Evolutionary conservation across 2,888 invertebrate genomes (phyloP), one percentile per base, ranked within the genome.

Genomic region (Amphipoea oculea): DNA sequence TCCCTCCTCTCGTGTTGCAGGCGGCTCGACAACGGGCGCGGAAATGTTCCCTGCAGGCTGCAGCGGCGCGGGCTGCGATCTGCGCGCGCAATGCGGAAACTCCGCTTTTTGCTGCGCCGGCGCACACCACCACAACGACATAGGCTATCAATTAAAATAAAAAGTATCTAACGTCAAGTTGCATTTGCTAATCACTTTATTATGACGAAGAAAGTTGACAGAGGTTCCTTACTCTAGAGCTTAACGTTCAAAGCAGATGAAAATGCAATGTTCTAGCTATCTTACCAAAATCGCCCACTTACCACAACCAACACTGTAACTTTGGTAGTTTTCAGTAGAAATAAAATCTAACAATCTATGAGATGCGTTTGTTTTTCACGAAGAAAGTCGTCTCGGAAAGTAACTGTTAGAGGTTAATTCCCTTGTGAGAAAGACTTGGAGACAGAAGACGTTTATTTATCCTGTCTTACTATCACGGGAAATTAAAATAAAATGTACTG

Each of bases 61-160:
- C 92, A 91, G 86, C 84, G 87, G 89, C 83, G 89, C 89, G 83
- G 84, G 82, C 86, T 83, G 82, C 88, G 89, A 82, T 85, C 88
- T 82, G 85, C 74, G 85, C 87, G 89, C 86, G 93, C 95, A 93
- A 95, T 94, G 94, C 95, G 95, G 95, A 95, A 95, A 92, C 93
- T 90, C 89, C 84, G 89, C 92, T 94, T 92, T 93, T 93, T 92
- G 89, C 88, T 84, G 80, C 85, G 75, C 85, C 67, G 80, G 74
- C 78, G 82, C 82, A 76, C 83, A 77, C 67, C 29, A 14, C 73
- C 78, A 65, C 70, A 77, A 20, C 72, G 51, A 29, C 80, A 79
- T 51, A 65, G 69, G n/a, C 69, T 81, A 81, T 82, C 82, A 87
- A 90, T 87, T 87, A 85, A 84, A 78, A 83, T 81, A 83, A 86